Evolutionary conservation across 1,140 invertebrate species (phyloP).

Genomic region (Bombus vancouverensis): DNA sequence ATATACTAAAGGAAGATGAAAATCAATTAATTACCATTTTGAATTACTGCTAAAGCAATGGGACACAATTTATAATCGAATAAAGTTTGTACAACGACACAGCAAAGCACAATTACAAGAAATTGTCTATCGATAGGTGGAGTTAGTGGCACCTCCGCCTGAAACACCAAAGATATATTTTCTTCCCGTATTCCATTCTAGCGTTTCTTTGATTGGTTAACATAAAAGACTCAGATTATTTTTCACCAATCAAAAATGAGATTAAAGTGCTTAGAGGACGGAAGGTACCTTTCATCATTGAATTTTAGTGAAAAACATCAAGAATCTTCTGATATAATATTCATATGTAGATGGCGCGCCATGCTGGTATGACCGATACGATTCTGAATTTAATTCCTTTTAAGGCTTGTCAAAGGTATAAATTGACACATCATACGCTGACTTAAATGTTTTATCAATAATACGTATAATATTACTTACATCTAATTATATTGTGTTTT

Average conservation of each 20-base stretch:
- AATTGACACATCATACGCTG: not conserved
- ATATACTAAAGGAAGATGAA: not conserved
- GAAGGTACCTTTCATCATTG: not conserved
- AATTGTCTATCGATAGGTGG: constrained; percentile 12
- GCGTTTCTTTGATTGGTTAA: constrained; percentile 6
- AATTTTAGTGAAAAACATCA: not conserved
- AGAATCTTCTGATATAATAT: constrained; percentile 14
- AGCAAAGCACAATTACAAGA: constrained; percentile 32
- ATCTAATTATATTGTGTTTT: not conserved
- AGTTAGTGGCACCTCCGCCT: not conserved
- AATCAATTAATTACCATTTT: constrained; percentile 37
- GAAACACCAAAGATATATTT: not conserved
- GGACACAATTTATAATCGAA: constrained; percentile 10
- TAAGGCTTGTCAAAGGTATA: not conserved
- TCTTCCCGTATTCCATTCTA: not conserved
- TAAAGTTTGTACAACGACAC: constrained; percentile 11
- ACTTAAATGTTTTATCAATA: not conserved
- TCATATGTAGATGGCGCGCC: constrained; percentile 14
- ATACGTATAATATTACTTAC: not conserved
- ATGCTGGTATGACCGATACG: not conserved
- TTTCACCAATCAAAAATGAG: not conserved
- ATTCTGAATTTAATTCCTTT: constrained; percentile 39
- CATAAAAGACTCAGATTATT: not conserved
- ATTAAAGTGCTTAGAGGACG: not conserved
- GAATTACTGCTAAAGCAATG: not conserved